Percentiles rank a stretch among this genome's conserved stretches.
These are phyloP conservation scores for Rhopilema esculentum DNA, from an alignment of 30 jellyfish, hydroid and myxozoan genomes.

Conservation along the genomic window DNA sequence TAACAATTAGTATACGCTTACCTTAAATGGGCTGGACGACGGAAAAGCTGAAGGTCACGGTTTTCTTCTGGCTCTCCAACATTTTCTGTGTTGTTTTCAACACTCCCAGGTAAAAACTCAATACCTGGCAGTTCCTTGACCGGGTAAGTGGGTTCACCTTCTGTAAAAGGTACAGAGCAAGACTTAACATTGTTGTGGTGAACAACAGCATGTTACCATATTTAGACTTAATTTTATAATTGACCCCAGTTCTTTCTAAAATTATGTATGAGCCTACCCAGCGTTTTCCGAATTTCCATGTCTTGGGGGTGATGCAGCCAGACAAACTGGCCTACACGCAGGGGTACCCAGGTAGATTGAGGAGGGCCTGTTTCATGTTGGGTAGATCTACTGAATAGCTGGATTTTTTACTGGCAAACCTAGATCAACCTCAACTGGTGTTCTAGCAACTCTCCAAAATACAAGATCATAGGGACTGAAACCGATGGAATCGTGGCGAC, in stretches of 20 bases:
- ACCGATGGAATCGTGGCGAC: conserved; percentile 57
- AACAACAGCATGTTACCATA: not conserved
- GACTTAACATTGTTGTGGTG: conserved; percentile 7
- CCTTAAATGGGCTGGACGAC: not conserved
- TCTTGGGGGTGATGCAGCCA: conserved; percentile 67
- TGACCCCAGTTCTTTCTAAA: conserved; percentile 1
- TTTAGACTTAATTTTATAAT: not conserved
- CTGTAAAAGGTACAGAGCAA: not conserved
- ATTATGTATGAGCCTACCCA: conserved; percentile 3
- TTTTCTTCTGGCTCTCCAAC: not conserved
- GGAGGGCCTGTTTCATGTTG: conserved; percentile 7
- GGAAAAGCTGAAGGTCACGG: not conserved
- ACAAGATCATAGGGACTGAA: conserved; percentile 56
- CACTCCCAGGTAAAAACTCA: not conserved
- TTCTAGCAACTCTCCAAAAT: conserved; percentile 53
- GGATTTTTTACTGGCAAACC: conserved; percentile 48
- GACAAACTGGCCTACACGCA: conserved; percentile 31
- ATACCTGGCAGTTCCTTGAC: conserved; percentile 1
- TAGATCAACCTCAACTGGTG: conserved; percentile 56
- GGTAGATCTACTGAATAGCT: conserved; percentile 24
- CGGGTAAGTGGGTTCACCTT: not conserved
- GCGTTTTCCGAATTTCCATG: conserved; percentile 32
- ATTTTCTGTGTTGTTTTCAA: not conserved
- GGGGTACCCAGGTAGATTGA: conserved; percentile 51
- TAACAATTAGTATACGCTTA: too few species aligned